Conservation (phyloP, 23 tunicate species). For the Ciona savignyi region DNA sequence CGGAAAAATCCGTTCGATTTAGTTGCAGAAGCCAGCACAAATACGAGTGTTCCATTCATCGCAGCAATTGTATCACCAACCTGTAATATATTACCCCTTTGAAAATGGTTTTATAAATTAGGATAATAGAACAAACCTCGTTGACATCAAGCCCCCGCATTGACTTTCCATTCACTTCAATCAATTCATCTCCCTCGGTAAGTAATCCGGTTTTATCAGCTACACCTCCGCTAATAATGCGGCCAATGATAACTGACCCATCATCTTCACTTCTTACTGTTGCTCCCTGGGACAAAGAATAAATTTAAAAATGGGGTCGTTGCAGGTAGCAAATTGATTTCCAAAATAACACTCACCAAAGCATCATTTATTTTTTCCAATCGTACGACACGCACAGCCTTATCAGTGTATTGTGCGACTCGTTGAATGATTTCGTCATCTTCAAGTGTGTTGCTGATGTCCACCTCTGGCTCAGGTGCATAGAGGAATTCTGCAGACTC, state of each 20-base stretch:
- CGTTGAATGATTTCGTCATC: constrained; percentile 54
- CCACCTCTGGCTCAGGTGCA: constrained; percentile 26
- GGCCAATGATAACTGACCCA: constrained; percentile 65
- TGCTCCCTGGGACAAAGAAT: constrained; percentile 54
- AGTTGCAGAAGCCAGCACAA: constrained; percentile 48
- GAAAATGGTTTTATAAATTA: not conserved
- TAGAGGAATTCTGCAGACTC: constrained; percentile 41
- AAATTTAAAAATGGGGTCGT: not conserved
- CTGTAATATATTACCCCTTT: no score
- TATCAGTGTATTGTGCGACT: constrained; percentile 55
- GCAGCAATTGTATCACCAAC: constrained; percentile 75
- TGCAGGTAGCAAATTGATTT: not conserved
- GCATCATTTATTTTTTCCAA: constrained; percentile 60
- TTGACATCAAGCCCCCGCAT: constrained; percentile 87
- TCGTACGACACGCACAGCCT: constrained; percentile 56
- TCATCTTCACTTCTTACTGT: constrained; percentile 84
- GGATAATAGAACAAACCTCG: constrained; percentile 16
- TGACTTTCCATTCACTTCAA: constrained; percentile 77
- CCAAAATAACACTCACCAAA: constrained; percentile 23
- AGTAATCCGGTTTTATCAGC: constrained; percentile 44
- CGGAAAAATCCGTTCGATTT: constrained; percentile 29
- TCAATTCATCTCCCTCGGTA: constrained; percentile 85
- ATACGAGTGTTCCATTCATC: constrained; percentile 69
- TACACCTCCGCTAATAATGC: constrained; percentile 90
- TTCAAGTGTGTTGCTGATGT: constrained; percentile 46